Base-by-base conservation (phyloP, 1,140 invertebrate species). In the Dreissena rostriformis region DNA sequence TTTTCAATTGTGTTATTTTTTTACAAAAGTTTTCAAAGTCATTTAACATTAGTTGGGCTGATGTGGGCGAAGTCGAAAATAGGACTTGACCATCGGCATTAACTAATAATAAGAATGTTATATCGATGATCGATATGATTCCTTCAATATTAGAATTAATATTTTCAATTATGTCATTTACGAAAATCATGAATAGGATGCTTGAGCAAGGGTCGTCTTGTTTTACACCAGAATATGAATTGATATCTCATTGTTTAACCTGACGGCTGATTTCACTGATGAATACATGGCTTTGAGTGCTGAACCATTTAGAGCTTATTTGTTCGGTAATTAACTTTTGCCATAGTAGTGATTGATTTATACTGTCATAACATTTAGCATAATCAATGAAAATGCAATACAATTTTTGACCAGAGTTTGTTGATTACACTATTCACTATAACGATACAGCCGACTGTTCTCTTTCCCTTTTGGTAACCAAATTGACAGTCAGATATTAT, bases 161-260 rank as follows among this genome's bases (percentile, higher is more conserved):
- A 51, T 49, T 66, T 66, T 22, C 24, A 51, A 28, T 24, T 10
- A 77, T 67, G 51, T 77, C 57, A 26, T 67, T 77, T 0, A 77
- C 75, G 75, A 77, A 77, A 49, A 77, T 26, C 57, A 75, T 28
- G 26, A 11, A 63, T 67, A 77, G 26, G 52, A 77, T 66, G 10
- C 53, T 57, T 12, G 24, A 77, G 57, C 75, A 66, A 12, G 73
- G 73, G 28, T 75, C 73, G 26, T 57, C 73, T 63, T 57, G 73
- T 63, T 75, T 26, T 29, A 75, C 49, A 6, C 73, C 55, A 14
- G 63, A 61, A 61, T 24, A 19, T 12, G 53, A 75, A 29, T 29
- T 14, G 55, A 75, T 11, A 14, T 61, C 10, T 57, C 0, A 28
- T 15, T 52, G 7, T 75, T 75, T 19, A 28, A 57, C 29, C 55